These are phyloP conservation scores for Phylloscopus trochilus DNA, from an alignment of 2,113 vertebrate species.

Conservation along the genomic window DNA sequence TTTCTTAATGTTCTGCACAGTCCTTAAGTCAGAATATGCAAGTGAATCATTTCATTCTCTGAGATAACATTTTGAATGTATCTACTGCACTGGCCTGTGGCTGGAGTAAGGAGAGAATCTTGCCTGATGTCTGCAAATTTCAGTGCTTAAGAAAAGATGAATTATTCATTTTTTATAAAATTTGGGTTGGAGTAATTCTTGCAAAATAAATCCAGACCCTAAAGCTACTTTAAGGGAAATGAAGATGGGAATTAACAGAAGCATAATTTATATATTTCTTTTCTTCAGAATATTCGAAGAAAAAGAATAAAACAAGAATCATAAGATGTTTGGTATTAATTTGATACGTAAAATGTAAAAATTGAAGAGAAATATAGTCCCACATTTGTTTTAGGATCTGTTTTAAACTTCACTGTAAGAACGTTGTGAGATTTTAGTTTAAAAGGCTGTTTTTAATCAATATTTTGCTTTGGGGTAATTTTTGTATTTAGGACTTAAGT, in stretches of 20 bases:
- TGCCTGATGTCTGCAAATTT: not conserved
- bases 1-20: not conserved
- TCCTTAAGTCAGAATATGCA: not conserved
- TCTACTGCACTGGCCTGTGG: not conserved
- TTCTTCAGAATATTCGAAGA: not conserved
- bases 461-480: not conserved
- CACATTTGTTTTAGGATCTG: not conserved
- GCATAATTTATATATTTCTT: not conserved
- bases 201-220: not conserved
- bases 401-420: not conserved
- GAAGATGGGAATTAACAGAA: conserved; percentile 24
- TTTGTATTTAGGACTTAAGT: not conserved
- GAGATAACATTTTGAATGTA: not conserved
- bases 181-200: not conserved
- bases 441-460: not conserved
- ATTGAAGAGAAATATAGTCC: not conserved
- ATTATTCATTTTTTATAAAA: not conserved
- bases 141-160: not conserved
- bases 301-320: not conserved
- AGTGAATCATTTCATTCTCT: not conserved
- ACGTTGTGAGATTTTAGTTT: not conserved
- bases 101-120: not conserved
- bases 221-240: not conserved
- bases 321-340: not conserved
- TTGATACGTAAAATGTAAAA: not conserved